Conservation (phyloP, 2,113 vertebrate genomes). For the Centropus unirufus region DNA sequence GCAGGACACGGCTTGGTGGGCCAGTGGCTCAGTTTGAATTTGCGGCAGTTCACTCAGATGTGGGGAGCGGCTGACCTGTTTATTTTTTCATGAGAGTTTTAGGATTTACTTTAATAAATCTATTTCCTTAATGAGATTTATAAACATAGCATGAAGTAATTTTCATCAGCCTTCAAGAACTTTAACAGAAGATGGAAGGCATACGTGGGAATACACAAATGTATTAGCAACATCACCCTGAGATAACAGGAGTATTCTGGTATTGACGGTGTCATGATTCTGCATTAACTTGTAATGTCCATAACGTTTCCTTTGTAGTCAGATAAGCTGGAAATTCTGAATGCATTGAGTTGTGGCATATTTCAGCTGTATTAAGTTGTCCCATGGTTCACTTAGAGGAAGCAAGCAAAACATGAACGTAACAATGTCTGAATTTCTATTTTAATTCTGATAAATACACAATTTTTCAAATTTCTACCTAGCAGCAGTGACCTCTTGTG, state of each 20-base stretch:
- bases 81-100: neutral
- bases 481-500: conserved; percentile 59
- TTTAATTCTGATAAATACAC: neutral
- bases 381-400: rapidly evolving
- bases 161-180: neutral
- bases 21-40: neutral
- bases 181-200: no score
- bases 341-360: neutral
- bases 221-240: neutral
- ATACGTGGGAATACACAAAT: no score
- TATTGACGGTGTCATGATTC: rapidly evolving
- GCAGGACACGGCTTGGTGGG: neutral
- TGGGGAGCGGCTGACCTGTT: neutral
- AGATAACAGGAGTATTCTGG: rapidly evolving
- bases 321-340: neutral
- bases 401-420: neutral
- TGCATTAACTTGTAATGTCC: rapidly evolving
- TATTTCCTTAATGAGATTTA: neutral
- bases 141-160: rapidly evolving
- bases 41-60: neutral
- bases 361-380: neutral
- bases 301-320: rapidly evolving
- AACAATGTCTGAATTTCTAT: neutral
- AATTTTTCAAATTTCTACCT: neutral
- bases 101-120: neutral